Conservation (phyloP, 2,888 invertebrate genomes). For the Terebella lapidaria region DNA sequence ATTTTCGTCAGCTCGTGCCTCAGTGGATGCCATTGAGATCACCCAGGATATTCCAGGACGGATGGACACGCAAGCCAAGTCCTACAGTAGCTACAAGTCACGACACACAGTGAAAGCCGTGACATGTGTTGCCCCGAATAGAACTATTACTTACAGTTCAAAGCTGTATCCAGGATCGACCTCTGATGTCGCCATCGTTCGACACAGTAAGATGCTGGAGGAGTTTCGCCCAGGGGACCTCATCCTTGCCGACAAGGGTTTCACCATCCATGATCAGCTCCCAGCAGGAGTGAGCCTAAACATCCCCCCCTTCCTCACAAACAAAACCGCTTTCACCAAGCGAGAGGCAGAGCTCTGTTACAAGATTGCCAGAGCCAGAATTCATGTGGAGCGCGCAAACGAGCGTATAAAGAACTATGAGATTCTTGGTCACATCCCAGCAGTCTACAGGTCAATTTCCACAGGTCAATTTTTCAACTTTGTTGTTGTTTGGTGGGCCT, state of each 20-base stretch:
- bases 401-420: too few relatives aligned
- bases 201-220: not conserved
- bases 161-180: not conserved
- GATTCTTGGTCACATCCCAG: too few relatives aligned
- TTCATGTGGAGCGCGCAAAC: slow-evolving; percentile 7
- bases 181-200: too few relatives aligned
- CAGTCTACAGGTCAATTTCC: too few relatives aligned
- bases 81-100: not conserved
- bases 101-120: not conserved
- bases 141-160: not conserved
- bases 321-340: slow-evolving; percentile 1
- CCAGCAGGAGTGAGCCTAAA: slow-evolving; percentile 2
- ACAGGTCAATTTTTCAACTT: not conserved
- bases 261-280: not conserved
- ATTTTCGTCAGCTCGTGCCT: not conserved
- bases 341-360: not conserved
- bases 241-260: slow-evolving; percentile 8
- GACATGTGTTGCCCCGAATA: slow-evolving; percentile 1
- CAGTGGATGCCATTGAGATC: not conserved
- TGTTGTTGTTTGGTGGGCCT: too few relatives aligned
- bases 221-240: slow-evolving; percentile 5
- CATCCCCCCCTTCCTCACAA: slow-evolving; percentile 1
- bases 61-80: not conserved
- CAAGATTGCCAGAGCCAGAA: slow-evolving; percentile 7
- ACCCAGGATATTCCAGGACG: not conserved